phyloP scores from a whole-genome alignment of 2,888 invertebrate genomes.

The Merodon equestris region DNA sequence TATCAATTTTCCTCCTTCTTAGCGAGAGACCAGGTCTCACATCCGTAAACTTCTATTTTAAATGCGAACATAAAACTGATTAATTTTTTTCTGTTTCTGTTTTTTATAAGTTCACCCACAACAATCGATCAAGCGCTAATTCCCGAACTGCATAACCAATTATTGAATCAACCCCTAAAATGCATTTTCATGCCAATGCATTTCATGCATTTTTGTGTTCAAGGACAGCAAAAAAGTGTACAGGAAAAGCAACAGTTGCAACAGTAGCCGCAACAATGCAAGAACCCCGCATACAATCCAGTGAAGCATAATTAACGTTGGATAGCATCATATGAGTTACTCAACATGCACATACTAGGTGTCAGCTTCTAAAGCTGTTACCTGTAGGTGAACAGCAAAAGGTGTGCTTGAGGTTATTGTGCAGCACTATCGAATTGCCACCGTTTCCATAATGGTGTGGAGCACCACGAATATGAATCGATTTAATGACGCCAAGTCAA shows the following conservation, averaged over 20 bases:
- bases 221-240: slow-evolving; percentile 28
- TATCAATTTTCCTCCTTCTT: no score
- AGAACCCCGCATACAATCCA: slow-evolving; percentile 45
- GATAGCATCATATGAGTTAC: slow-evolving; percentile 62
- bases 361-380: slow-evolving; percentile 45
- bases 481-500: slow-evolving; percentile 54
- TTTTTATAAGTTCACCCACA: no score
- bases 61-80: no score
- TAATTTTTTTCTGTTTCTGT: no score
- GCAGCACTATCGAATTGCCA: slow-evolving; percentile 49
- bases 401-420: slow-evolving; percentile 50
- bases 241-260: slow-evolving; percentile 24
- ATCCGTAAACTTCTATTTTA: no score
- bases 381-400: slow-evolving; percentile 37
- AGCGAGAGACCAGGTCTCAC: no score
- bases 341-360: slow-evolving; percentile 58
- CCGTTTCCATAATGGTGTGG: slow-evolving; percentile 35
- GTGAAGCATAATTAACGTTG: slow-evolving; percentile 57
- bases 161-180: no score
- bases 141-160: slow-evolving; percentile 25
- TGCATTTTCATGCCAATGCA: slow-evolving; percentile 29
- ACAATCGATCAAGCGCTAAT: no score
- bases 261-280: slow-evolving; percentile 19
- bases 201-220: slow-evolving; percentile 30
- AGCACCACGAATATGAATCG: slow-evolving; percentile 57